Evolutionary conservation across 2,888 invertebrate species (phyloP), one percentile per base, ranked within the genome.

Genomic region (Aricia artaxerxes): DNA sequence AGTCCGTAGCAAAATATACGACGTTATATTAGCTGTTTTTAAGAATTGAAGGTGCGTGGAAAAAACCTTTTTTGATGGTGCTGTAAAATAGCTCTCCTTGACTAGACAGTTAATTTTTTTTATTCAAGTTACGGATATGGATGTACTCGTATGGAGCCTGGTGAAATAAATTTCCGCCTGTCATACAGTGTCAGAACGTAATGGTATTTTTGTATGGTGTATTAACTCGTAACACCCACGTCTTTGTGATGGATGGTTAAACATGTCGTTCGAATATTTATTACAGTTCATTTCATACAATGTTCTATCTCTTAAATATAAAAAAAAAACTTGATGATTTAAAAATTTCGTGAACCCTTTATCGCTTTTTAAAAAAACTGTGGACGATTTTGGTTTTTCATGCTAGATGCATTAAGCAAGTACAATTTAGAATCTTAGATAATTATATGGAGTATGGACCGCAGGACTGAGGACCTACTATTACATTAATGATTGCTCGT

Each of bases 401-500:
- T 11, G 31, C 3, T 57, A 35, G 31, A 76, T 35, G 16, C 35
- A 31, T 35, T 35, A 76, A 76, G 38, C 53, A 76, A 24, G 24
- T 38, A 24, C 73, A 24, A 49, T 73, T 75, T 76, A 76, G 31
- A 76, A 76, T 75, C 57, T 76, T 53, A 35, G 16, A 16, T 76
- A 76, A 76, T 76, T 53, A 76, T 35, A 57, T 76, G 16, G 24
- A 60, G 24, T 24, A 24, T 24, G 24, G 38, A 57, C 73, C n/a
- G 60, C 44, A 24, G 9, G 13, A 73, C 40, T n/a, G 40, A 61
- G 60, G 73, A 49, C 57, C 78, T 35, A n/a, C 78, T 38, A 73
- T 78, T 78, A 78, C 73, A 60, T 73, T 60, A 78, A 73, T 73
- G 73, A 60, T 60, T 24, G 78, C 73, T 60, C 61, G 60, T 75